phyloP scores from a whole-genome alignment of 2,888 invertebrate genomes.

The Tenodera sinensis region DNA sequence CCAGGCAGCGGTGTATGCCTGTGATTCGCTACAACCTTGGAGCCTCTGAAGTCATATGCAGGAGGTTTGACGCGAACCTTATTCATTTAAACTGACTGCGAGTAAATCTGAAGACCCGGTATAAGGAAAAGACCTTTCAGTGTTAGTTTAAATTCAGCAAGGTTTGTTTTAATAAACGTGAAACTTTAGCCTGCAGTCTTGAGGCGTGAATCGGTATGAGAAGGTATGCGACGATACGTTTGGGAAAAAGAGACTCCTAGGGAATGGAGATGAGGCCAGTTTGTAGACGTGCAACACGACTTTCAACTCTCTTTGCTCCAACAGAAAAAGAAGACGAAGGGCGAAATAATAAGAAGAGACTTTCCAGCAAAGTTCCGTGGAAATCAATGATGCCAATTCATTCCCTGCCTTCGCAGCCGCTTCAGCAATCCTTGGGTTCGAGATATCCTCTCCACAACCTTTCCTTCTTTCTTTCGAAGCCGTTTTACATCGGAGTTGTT shows the following conservation, averaged over 20 bases:
- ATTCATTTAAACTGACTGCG: no score
- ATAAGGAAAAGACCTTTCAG: no score
- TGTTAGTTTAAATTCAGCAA: not conserved
- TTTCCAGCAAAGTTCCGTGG: not conserved
- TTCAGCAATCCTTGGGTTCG: not conserved
- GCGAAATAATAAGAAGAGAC: not conserved
- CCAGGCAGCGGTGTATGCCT: no score
- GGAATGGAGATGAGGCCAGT: not conserved
- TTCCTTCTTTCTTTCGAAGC: not conserved
- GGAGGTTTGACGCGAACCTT: no score
- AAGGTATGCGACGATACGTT: no score
- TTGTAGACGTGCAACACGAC: not conserved
- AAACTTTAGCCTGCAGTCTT: no score
- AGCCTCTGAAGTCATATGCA: no score
- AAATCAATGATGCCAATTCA: slow-evolving; percentile 11
- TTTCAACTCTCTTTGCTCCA: not conserved
- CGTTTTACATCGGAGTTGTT: not conserved
- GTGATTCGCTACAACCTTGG: no score
- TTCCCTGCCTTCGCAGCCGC: not conserved
- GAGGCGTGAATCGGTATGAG: no score
- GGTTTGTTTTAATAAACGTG: not conserved
- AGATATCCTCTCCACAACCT: not conserved
- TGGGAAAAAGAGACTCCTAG: no score
- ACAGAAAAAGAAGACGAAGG: not conserved
- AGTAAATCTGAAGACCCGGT: no score